Conservation (phyloP, 2,888 invertebrate species). For the Pelosia muscerda region DNA sequence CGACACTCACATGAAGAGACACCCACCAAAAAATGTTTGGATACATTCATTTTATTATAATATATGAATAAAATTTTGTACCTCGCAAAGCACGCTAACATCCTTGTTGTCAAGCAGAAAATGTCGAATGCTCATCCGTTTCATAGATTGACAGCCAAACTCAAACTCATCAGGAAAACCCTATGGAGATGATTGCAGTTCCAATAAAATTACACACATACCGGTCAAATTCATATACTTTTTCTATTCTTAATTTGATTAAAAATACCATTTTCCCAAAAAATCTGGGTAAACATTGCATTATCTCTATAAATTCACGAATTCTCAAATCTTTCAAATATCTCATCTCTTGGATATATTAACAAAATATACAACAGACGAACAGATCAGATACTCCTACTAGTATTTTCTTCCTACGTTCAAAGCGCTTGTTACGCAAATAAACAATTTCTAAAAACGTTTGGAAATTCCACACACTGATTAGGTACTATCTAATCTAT, state of each 20-base stretch:
- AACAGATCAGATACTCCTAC: neutral
- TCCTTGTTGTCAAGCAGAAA: no score
- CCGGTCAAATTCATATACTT: no score
- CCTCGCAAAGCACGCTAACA: no score
- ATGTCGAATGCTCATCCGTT: no score
- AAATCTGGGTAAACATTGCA: neutral
- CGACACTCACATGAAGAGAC: no score
- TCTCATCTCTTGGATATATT: neutral
- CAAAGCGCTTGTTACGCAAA: conserved; percentile 16
- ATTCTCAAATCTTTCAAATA: neutral
- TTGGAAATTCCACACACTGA: conserved; percentile 19
- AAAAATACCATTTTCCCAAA: neutral
- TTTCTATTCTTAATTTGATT: neutral
- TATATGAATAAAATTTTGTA: no score
- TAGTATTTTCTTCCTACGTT: conserved; percentile 27
- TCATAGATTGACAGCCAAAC: no score
- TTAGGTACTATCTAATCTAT: conserved; percentile 8
- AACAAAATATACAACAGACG: conserved; percentile 3
- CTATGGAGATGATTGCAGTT: no score
- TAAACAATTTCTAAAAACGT: conserved; percentile 17
- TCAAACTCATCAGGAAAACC: no score
- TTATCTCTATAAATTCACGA: neutral
- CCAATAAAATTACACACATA: no score
- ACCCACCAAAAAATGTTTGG: no score
- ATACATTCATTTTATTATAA: no score